phyloP scores from a whole-genome alignment of 2,888 invertebrate species.

The Volucella inflata region DNA sequence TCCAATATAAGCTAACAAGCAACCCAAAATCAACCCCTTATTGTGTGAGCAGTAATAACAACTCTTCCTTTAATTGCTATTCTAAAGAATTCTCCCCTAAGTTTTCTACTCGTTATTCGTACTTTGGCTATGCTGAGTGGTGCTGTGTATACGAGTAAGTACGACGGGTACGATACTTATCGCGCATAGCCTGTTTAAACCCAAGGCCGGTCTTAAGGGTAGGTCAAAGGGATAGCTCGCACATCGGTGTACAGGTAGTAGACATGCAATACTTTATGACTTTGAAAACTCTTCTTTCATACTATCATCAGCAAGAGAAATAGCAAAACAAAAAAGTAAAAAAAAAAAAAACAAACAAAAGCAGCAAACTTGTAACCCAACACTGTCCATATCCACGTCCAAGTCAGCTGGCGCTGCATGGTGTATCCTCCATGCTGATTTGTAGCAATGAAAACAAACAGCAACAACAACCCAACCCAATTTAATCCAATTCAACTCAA shows the following conservation, averaged over 20 bases:
- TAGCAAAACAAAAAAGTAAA: slow-evolving; percentile 9
- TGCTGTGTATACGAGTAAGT: too few species aligned
- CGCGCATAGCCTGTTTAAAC: slow-evolving; percentile 41
- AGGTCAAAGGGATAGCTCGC: slow-evolving; percentile 68
- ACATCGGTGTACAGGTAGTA: slow-evolving; percentile 49
- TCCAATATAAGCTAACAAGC: slow-evolving; percentile 20
- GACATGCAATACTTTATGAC: slow-evolving; percentile 68
- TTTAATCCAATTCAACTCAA: slow-evolving; percentile 24
- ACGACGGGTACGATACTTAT: slow-evolving; percentile 8
- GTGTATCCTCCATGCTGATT: slow-evolving; percentile 20
- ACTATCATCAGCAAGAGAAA: slow-evolving; percentile 24
- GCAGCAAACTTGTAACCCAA: background rate
- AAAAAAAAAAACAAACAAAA: background rate
- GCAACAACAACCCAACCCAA: slow-evolving; percentile 13
- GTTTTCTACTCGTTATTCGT: background rate
- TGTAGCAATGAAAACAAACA: slow-evolving; percentile 20
- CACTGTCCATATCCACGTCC: slow-evolving; percentile 17
- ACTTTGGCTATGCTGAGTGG: too few species aligned
- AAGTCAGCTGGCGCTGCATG: slow-evolving; percentile 45
- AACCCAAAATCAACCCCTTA: slow-evolving; percentile 50
- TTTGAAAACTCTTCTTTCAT: slow-evolving; percentile 45
- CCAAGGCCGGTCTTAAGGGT: slow-evolving; percentile 69
- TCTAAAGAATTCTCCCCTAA: slow-evolving; percentile 42
- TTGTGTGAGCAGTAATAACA: slow-evolving; percentile 10
- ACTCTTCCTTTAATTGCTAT: slow-evolving; percentile 65